Evolutionary conservation across 2,888 invertebrate genomes (phyloP).

Genomic region (Pharmacophagus antenor): DNA sequence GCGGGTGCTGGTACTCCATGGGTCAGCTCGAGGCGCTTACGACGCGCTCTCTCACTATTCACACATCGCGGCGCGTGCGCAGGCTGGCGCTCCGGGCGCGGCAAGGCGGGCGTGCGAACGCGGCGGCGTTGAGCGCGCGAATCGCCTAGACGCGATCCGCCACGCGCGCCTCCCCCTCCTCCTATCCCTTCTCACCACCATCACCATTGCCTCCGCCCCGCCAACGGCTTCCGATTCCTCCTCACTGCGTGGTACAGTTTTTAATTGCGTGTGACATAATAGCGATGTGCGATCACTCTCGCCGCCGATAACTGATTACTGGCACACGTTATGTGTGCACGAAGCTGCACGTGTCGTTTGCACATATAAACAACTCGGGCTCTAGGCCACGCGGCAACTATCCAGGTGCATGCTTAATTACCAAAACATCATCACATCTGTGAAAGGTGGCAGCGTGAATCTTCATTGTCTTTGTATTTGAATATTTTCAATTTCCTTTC

Average conservation of each 20-base stretch:
- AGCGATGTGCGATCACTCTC: constrained; percentile 59
- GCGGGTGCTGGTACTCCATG: constrained; percentile 77
- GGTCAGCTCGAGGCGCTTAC: constrained; percentile 52
- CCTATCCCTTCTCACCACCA: constrained; percentile 26
- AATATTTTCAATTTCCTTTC: not conserved
- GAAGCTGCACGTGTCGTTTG: constrained; percentile 55
- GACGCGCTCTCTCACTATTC: constrained; percentile 56
- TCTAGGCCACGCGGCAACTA: constrained; percentile 17
- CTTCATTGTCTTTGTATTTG: not conserved
- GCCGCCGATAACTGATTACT: constrained; percentile 59
- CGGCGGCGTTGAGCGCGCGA: constrained; percentile 55
- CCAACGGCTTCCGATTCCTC: constrained; percentile 30
- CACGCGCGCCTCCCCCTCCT: constrained; percentile 34
- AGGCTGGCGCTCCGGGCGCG: constrained; percentile 40
- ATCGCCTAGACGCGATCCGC: constrained; percentile 45
- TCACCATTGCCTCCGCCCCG: constrained; percentile 40
- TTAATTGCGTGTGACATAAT: constrained; percentile 58
- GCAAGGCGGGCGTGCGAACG: constrained; percentile 50
- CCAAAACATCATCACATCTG: constrained; percentile 9
- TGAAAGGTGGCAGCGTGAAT: not conserved
- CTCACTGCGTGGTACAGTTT: constrained; percentile 47
- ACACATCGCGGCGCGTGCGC: constrained; percentile 69
- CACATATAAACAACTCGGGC: constrained; percentile 53
- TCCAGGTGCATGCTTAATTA: constrained; percentile 9
- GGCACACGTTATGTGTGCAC: constrained; percentile 48